Conservation (phyloP, 2,113 vertebrate species). For the Petaurus breviceps region DNA sequence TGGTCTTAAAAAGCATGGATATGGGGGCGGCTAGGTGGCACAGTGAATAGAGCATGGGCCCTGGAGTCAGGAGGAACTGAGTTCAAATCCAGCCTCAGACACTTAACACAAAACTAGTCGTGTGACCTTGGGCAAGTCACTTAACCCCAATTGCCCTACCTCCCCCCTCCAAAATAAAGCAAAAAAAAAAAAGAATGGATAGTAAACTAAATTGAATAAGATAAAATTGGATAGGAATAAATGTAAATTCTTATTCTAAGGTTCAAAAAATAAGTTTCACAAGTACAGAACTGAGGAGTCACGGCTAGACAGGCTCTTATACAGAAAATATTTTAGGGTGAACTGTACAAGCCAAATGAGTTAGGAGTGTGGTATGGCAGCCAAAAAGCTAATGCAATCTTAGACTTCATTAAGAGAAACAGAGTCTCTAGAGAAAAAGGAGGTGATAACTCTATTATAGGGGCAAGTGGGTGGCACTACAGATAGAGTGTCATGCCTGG, state of each 20-base stretch:
- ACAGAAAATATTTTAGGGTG: background rate
- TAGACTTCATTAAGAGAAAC: background rate
- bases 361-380: background rate
- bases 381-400: background rate
- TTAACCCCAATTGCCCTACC: too few species aligned
- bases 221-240: background rate
- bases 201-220: background rate
- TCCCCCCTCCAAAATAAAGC: too few species aligned
- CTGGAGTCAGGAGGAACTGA: too few species aligned
- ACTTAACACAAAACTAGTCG: too few species aligned
- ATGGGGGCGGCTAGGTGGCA: too few species aligned
- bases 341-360: background rate
- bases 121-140: too few species aligned
- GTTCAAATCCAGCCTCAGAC: too few species aligned
- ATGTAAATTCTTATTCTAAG: background rate
- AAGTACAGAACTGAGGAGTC: background rate
- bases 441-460: background rate
- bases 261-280: background rate
- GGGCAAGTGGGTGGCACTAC: too few species aligned
- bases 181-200: background rate
- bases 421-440: background rate
- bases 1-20: background rate
- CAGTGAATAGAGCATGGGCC: too few species aligned
- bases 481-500: background rate
- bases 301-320: background rate